phyloP scores from a whole-genome alignment of 1,140 invertebrate genomes.

The Zaprionus vittiger region DNA sequence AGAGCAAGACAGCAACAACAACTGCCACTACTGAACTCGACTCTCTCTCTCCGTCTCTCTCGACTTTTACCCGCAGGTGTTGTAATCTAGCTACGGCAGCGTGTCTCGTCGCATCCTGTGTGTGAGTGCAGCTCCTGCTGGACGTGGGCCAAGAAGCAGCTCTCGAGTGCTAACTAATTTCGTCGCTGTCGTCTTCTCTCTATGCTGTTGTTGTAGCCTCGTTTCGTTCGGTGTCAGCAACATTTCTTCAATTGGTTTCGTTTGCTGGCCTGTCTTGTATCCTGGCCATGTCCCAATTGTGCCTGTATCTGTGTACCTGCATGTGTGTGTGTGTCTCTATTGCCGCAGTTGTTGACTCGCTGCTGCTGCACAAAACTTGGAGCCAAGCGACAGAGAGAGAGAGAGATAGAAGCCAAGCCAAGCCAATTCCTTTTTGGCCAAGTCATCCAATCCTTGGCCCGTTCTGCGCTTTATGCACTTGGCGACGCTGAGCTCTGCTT shows the following conservation, averaged over 20 bases:
- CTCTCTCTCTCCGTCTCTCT: neutral
- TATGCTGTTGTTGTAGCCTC: conserved; percentile 60
- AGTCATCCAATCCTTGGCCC: conserved; percentile 65
- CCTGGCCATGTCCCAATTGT: conserved; percentile 32
- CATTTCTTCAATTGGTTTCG: conserved; percentile 79
- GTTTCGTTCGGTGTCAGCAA: conserved; percentile 76
- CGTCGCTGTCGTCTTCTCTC: conserved; percentile 61
- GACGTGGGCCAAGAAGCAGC: conserved; percentile 66
- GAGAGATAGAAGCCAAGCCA: conserved; percentile 38
- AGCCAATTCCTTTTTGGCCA: conserved; percentile 71
- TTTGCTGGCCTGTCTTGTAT: conserved; percentile 47
- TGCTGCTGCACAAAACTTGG: conserved; percentile 46
- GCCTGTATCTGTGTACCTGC: conserved; percentile 20
- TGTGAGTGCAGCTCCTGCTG: conserved; percentile 45
- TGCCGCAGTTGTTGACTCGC: conserved; percentile 77
- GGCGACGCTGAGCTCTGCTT: conserved; percentile 18
- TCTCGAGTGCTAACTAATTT: conserved; percentile 82
- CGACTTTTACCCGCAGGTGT: conserved; percentile 72
- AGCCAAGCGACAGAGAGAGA: conserved; percentile 23
- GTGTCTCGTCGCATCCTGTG: conserved; percentile 34
- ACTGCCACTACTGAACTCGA: neutral
- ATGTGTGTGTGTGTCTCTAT: conserved; percentile 23
- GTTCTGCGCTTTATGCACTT: conserved; percentile 70
- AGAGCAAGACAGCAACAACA: conserved; percentile 11
- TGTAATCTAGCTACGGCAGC: conserved; percentile 66